These are phyloP conservation scores for Anniella stebbinsi DNA, from an alignment of 2,797 vertebrate species.

Conservation along the genomic window DNA sequence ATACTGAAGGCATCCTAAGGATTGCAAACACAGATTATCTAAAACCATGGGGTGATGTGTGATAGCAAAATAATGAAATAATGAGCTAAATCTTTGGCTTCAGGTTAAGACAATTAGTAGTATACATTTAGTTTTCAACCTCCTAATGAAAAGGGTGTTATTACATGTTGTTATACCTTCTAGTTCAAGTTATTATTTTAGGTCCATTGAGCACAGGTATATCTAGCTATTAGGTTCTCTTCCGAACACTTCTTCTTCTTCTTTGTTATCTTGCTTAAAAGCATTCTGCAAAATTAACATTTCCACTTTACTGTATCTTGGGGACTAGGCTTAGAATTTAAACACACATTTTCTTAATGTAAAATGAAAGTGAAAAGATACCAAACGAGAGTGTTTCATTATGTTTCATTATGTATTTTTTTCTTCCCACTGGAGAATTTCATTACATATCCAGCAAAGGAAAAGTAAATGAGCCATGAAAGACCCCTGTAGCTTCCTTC, in stretches of 20 bases:
- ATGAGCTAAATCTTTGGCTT: neutral
- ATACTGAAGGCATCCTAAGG: neutral
- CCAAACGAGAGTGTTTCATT: conserved; percentile 52
- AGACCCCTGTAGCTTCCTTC: conserved; percentile 53
- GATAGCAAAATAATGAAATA: neutral
- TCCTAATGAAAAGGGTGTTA: conserved; percentile 33
- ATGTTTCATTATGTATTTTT: conserved; percentile 29
- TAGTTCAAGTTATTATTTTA: conserved; percentile 54
- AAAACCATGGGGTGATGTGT: neutral
- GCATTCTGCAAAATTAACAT: conserved; percentile 51
- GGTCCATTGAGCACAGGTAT: conserved; percentile 40
- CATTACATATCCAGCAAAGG: conserved; percentile 53
- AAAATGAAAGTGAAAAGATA: conserved; percentile 62
- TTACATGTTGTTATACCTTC: conserved; percentile 39
- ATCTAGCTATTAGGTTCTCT: conserved; percentile 52
- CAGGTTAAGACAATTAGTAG: conserved; percentile 1
- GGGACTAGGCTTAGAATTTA: conserved; percentile 55
- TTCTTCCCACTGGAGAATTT: conserved; percentile 39
- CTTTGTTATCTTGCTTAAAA: conserved; percentile 46
- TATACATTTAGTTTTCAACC: conserved; percentile 45
- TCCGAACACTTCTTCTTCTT: conserved; percentile 39
- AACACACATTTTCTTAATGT: conserved; percentile 51
- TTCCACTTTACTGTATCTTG: conserved; percentile 55
- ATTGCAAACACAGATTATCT: too few relatives aligned
- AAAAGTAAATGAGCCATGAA: conserved; percentile 63